Percentiles rank a stretch among this genome's conserved stretches.
These are phyloP conservation scores for Platycnemis pennipes DNA, from an alignment of 2,888 invertebrate species.

Conservation along the genomic window DNA sequence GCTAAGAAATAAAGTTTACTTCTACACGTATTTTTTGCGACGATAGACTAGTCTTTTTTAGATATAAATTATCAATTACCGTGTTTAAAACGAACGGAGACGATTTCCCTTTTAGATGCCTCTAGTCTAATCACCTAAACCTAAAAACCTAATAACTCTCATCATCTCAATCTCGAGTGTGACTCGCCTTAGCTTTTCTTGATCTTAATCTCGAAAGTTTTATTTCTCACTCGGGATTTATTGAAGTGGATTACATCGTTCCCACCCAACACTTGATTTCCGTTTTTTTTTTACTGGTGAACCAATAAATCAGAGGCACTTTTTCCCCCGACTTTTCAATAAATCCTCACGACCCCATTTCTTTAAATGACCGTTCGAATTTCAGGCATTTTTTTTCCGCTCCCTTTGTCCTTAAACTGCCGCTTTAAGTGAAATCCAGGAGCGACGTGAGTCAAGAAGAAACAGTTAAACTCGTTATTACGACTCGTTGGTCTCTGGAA, in stretches of 20 bases:
- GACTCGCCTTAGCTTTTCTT: not conserved
- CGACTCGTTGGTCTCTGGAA: not conserved
- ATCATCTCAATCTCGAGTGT: no score
- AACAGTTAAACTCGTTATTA: not conserved
- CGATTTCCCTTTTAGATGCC: not conserved
- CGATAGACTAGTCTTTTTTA: no score
- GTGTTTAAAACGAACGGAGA: no score
- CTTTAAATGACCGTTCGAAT: not conserved
- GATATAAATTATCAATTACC: no score
- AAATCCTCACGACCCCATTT: not conserved
- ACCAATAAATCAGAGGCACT: not conserved
- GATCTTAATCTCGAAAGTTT: not conserved
- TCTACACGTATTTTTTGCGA: no score
- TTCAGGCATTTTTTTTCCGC: not conserved
- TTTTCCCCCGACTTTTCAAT: not conserved
- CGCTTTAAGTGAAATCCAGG: not conserved
- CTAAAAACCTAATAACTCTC: no score
- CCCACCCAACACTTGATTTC: no score
- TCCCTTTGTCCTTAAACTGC: slow-evolving; percentile 11
- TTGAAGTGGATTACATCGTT: not conserved
- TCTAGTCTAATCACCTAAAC: no score
- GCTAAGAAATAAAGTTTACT: no score
- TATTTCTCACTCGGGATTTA: not conserved
- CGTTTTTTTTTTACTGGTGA: not conserved
- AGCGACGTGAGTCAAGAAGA: not conserved